phyloP scores from a whole-genome alignment of 2,113 vertebrate species.

The Anguilla japonica region DNA sequence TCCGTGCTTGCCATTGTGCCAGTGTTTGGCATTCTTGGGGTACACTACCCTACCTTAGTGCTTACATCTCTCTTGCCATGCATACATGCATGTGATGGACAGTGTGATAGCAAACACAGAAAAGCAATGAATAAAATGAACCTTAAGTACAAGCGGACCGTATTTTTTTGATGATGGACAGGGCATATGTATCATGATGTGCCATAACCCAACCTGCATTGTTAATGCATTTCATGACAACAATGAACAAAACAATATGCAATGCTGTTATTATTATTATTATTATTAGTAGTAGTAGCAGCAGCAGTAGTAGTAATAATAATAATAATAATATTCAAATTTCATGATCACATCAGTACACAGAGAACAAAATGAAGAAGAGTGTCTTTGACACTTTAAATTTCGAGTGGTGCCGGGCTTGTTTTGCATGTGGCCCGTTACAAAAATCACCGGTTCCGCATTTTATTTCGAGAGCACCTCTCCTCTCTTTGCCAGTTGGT shows the following conservation, averaged over 20 bases:
- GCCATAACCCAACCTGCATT: neutral
- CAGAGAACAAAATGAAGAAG: neutral
- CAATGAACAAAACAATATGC: neutral
- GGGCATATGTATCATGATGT: neutral
- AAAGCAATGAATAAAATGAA: neutral
- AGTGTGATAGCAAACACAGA: neutral
- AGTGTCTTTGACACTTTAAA: neutral
- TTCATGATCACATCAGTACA: neutral
- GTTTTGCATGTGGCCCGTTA: neutral
- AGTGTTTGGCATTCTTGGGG: neutral
- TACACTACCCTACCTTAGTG: neutral
- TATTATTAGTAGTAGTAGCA: no score
- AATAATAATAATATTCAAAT: neutral
- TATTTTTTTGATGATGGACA: neutral
- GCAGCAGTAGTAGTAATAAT: no score
- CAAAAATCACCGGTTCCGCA: neutral
- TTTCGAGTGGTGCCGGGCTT: neutral
- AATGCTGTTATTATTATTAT: neutral
- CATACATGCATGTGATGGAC: neutral
- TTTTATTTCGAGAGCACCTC: neutral
- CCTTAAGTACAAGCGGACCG: neutral
- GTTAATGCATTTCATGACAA: neutral
- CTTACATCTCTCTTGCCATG: neutral
- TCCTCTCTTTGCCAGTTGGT: neutral
- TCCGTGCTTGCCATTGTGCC: neutral